phyloP scores from a whole-genome alignment of 2,797 vertebrate genomes.

The Ispidina picta region DNA sequence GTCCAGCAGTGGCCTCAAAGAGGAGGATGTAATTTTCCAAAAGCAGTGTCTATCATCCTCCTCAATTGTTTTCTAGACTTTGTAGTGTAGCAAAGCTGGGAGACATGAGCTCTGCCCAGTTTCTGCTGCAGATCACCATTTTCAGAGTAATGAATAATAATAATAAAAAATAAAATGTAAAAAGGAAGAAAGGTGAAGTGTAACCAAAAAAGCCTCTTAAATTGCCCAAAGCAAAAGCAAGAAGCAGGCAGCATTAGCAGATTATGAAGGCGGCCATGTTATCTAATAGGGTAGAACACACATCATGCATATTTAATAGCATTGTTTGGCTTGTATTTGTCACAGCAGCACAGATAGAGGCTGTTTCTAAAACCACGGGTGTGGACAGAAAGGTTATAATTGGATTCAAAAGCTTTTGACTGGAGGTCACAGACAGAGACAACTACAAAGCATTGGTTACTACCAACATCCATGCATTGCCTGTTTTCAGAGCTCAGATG shows the following conservation, averaged over 20 bases:
- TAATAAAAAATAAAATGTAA: neutral
- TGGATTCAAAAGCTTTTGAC: neutral
- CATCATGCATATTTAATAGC: slow-evolving; percentile 27
- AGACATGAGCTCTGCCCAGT: neutral
- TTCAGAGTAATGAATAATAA: neutral
- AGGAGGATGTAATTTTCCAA: neutral
- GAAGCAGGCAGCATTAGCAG: neutral
- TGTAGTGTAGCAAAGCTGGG: neutral
- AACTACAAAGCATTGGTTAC: neutral
- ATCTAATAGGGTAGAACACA: slow-evolving; percentile 15
- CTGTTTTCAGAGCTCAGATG: neutral
- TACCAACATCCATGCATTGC: neutral
- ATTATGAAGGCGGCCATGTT: neutral
- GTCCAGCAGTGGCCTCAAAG: neutral
- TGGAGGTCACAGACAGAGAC: neutral
- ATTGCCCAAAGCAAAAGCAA: neutral
- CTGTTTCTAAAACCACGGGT: neutral
- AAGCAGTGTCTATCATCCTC: neutral
- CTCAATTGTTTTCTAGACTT: neutral
- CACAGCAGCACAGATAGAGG: neutral
- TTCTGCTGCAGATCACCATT: neutral
- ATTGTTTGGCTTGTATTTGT: slow-evolving; percentile 4
- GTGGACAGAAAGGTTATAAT: neutral
- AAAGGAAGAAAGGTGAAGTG: neutral
- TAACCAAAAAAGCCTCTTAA: neutral